A percentile compares a stretch with the other conserved stretches of the same genome.
phyloP scores from a whole-genome alignment of 1,140 invertebrate genomes.

The Drosophila ohnishii region DNA sequence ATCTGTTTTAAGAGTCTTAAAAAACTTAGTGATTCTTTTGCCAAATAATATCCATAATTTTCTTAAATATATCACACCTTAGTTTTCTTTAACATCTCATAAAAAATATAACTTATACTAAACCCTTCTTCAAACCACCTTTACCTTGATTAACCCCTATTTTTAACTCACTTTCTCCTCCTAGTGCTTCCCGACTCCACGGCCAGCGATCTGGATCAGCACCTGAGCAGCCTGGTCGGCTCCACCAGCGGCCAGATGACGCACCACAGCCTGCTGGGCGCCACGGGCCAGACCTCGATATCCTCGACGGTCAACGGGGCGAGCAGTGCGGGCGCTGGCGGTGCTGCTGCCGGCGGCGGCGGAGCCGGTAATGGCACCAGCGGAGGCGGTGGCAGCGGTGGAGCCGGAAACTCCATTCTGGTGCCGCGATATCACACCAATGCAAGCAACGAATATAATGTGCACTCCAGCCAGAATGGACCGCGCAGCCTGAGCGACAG shows the following conservation, averaged over 20 bases:
- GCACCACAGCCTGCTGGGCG: slow-evolving; percentile 79
- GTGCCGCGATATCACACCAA: slow-evolving; percentile 85
- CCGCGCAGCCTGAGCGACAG: slow-evolving; percentile 90
- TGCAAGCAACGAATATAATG: slow-evolving; percentile 80
- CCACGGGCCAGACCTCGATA: slow-evolving; percentile 81
- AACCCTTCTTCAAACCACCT: background rate
- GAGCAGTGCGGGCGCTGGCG: slow-evolving; percentile 58
- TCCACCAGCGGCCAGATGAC: slow-evolving; percentile 84
- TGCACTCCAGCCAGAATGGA: slow-evolving; percentile 82
- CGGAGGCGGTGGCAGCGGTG: slow-evolving; percentile 51
- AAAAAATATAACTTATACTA: background rate
- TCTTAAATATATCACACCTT: too few relatives aligned
- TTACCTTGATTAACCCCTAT: background rate
- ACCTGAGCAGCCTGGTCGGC: slow-evolving; percentile 88
- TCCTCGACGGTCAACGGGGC: slow-evolving; percentile 83
- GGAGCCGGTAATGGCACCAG: slow-evolving; percentile 43
- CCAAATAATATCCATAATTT: background rate
- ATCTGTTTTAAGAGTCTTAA: background rate
- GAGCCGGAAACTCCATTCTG: slow-evolving; percentile 70
- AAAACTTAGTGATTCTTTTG: background rate
- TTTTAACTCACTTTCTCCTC: background rate
- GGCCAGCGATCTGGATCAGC: slow-evolving; percentile 90
- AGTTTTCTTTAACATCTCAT: background rate
- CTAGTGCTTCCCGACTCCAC: slow-evolving; percentile 90
- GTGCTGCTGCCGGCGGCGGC: slow-evolving; percentile 73